phyloP scores from a whole-genome alignment of 2,888 invertebrate genomes.

The Drosophila peninsularis region DNA sequence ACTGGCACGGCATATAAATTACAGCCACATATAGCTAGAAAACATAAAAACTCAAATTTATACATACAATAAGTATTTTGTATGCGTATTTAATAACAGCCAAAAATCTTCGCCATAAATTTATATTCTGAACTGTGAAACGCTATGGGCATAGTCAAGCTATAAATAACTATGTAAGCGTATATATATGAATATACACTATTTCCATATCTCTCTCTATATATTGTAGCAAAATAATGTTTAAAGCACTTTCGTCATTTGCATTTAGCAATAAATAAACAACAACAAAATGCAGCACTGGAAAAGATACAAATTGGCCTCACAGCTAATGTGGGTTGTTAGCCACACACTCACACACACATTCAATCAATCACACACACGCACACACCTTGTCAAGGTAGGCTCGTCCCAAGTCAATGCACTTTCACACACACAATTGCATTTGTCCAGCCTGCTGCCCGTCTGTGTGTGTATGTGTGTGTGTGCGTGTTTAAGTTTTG shows the following conservation, averaged over 20 bases:
- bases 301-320: conserved; percentile 48
- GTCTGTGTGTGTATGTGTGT: conserved; percentile 30
- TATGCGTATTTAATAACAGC: not conserved
- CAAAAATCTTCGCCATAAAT: not conserved
- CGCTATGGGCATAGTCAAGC: not conserved
- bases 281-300: conserved; percentile 19
- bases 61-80: not conserved
- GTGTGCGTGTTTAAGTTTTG: conserved; percentile 68
- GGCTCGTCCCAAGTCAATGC: conserved; percentile 65
- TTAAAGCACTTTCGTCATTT: conserved; percentile 28
- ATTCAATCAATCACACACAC: conserved; percentile 9
- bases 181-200: too few relatives aligned
- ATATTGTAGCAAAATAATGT: conserved; percentile 5
- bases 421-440: conserved; percentile 47
- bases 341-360: conserved; percentile 30
- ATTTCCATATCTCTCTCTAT: not conserved
- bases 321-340: conserved; percentile 49
- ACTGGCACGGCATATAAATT: conserved; percentile 11
- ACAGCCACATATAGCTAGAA: not conserved
- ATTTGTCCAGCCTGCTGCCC: conserved; percentile 19
- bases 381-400: conserved; percentile 36
- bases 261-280: conserved; percentile 41
- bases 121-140: not conserved
- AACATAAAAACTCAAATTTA: not conserved
- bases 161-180: not conserved